phyloP scores from a whole-genome alignment of 2,888 invertebrate species.

The Nephrotoma appendiculata region DNA sequence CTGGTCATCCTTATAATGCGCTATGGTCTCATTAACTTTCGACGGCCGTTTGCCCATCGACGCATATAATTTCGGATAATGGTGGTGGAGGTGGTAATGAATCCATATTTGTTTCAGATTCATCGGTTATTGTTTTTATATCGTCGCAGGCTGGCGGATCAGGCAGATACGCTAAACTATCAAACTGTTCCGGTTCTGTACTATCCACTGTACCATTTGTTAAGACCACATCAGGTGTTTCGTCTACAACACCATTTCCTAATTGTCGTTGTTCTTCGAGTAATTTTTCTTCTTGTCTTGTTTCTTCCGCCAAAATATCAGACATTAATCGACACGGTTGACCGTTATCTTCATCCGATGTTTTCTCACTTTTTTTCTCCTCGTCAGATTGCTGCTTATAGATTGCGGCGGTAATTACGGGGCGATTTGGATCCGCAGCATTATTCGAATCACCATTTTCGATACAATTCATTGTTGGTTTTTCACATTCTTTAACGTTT shows the following conservation, averaged over 20 bases:
- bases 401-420: constrained; percentile 55
- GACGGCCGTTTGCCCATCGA: neutral
- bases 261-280: constrained; percentile 35
- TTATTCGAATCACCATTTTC: constrained; percentile 8
- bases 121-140: constrained; percentile 27
- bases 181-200: constrained; percentile 17
- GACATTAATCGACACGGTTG: neutral
- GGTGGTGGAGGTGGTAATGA: constrained; percentile 31
- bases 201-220: neutral
- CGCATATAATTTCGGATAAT: neutral
- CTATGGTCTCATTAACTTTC: neutral
- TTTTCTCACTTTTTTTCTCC: constrained; percentile 24
- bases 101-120: constrained; percentile 25
- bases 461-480: neutral
- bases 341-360: neutral
- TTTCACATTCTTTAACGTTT: neutral
- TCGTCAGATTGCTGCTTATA: constrained; percentile 51
- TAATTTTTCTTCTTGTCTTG: constrained; percentile 33
- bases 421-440: constrained; percentile 25
- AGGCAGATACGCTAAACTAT: constrained; percentile 30
- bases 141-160: constrained; percentile 30
- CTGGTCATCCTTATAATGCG: neutral
- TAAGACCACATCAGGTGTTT: neutral
- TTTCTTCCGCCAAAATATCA: constrained; percentile 26
- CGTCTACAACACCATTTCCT: constrained; percentile 26